These are phyloP conservation scores for Drosophila macrospina DNA, from an alignment of 2,888 invertebrate genomes.

Conservation along the genomic window DNA sequence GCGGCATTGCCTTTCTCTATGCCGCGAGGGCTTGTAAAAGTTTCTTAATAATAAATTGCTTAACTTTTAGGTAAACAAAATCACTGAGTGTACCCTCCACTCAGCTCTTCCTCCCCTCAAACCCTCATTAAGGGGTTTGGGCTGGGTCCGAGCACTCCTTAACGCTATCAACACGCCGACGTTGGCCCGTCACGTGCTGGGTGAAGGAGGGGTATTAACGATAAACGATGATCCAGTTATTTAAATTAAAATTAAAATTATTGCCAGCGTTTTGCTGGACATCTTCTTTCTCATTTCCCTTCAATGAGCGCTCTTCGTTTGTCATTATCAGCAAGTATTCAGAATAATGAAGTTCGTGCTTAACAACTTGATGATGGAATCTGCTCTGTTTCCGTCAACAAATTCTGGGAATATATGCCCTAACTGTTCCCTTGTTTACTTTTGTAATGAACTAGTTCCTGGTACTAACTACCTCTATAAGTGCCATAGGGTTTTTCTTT, in stretches of 20 bases:
- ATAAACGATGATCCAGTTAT: slow-evolving; percentile 50
- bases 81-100: slow-evolving; percentile 42
- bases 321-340: slow-evolving; percentile 10
- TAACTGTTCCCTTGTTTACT: not conserved
- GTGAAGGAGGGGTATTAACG: slow-evolving; percentile 12
- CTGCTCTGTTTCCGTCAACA: not conserved
- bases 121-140: slow-evolving; percentile 1
- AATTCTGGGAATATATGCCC: not conserved
- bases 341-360: not conserved
- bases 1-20: slow-evolving; percentile 31
- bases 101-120: not conserved
- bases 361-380: not conserved
- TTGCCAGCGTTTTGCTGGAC: slow-evolving; percentile 27
- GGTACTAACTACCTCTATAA: not conserved
- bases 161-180: slow-evolving; percentile 53
- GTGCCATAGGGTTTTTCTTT: not conserved
- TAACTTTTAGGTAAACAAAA: slow-evolving; percentile 78
- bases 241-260: slow-evolving; percentile 63
- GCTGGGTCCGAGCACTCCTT: slow-evolving; percentile 28
- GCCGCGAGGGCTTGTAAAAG: slow-evolving; percentile 56
- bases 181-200: slow-evolving; percentile 55
- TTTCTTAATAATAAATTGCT: slow-evolving; percentile 79
- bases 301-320: not conserved
- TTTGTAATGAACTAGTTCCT: not conserved
- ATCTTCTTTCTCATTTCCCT: slow-evolving; percentile 1